phyloP scores from a whole-genome alignment of 2,888 invertebrate genomes.

The Argyresthia albistria region DNA sequence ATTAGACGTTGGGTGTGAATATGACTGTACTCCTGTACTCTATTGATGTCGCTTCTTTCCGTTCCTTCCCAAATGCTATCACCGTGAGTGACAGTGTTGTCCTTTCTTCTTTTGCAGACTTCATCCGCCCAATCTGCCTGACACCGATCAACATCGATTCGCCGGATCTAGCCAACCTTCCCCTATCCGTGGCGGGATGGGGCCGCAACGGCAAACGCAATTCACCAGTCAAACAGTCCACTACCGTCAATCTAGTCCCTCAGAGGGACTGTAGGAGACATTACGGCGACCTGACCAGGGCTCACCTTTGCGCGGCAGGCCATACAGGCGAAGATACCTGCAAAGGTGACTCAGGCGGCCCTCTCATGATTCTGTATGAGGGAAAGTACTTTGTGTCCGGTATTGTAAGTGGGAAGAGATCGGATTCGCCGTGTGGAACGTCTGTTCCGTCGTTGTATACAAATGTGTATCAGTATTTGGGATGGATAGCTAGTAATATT shows the following conservation, averaged over 20 bases:
- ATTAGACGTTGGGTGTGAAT: too few species aligned
- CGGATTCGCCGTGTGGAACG: conserved; percentile 52
- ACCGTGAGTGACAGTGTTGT: not conserved
- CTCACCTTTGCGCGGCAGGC: conserved; percentile 54
- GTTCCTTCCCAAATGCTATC: not conserved
- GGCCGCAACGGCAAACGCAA: conserved; percentile 44
- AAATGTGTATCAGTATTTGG: conserved; percentile 45
- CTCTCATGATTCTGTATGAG: conserved; percentile 48
- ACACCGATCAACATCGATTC: conserved; percentile 46
- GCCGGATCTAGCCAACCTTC: conserved; percentile 36
- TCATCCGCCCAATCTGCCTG: conserved; percentile 54
- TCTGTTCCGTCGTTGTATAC: conserved; percentile 55
- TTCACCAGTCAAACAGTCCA: conserved; percentile 49
- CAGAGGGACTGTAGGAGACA: conserved; percentile 34
- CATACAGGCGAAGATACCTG: conserved; percentile 55
- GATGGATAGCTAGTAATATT: conserved; percentile 42
- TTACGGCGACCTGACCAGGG: conserved; percentile 35
- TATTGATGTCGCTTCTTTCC: not conserved
- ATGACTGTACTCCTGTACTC: not conserved
- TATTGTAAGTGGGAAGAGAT: conserved; percentile 56
- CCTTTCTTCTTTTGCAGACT: conserved; percentile 32
- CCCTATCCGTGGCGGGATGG: conserved; percentile 54
- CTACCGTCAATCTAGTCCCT: conserved; percentile 46
- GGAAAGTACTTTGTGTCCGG: conserved; percentile 50
- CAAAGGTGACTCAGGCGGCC: conserved; percentile 61